Evolutionary conservation across 2,888 invertebrate species (phyloP), one percentile per base, ranked within the genome.

Genomic region (Baccha elongata): DNA sequence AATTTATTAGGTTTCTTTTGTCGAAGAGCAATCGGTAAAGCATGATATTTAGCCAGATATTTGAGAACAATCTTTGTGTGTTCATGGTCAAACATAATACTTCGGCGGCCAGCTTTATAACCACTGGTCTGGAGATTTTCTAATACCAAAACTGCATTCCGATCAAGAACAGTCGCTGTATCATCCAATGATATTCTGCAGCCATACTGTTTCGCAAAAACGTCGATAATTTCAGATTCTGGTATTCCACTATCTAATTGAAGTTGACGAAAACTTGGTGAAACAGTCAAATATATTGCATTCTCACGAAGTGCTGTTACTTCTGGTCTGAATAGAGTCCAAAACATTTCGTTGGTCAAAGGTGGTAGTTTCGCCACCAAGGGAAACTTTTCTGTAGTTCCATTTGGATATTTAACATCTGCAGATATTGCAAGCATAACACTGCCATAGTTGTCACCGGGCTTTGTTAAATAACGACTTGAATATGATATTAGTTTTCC

Each of bases 371-470:
- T 94, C 0, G 92, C 93, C 1, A 93, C 92, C 8, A 93, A 85
- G 26, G 92, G 86, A 23, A 93, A 85, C 7, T 89, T 88, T 81
- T 91, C 89, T 5, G 83, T 68, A 7, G 23, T 62, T 0, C 86
- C 88, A 73, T 87, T 73, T 0, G 84, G 1, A n/a, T 86, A 86
- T 21, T 87, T 87, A 8, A 92, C 85, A 73, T 87, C 89, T 0
- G 91, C 88, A 23, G 85, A 85, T 2, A 91, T 86, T 0, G 91
- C 90, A 0, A 93, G 86, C 89, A 94, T 93, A 0, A 92, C 89
- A 85, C 93, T 93, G 1, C 93, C 93, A 86, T 93, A 94, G 86
- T 94, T 93, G 85, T 94, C 93, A 0, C 93, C 93, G 0, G 92
- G 91, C 15, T 91, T 91, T 8, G 92, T 92, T n/a, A 92, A 87